Conservation (phyloP, 2,113 vertebrate genomes). For the Scalopus aquaticus region DNA sequence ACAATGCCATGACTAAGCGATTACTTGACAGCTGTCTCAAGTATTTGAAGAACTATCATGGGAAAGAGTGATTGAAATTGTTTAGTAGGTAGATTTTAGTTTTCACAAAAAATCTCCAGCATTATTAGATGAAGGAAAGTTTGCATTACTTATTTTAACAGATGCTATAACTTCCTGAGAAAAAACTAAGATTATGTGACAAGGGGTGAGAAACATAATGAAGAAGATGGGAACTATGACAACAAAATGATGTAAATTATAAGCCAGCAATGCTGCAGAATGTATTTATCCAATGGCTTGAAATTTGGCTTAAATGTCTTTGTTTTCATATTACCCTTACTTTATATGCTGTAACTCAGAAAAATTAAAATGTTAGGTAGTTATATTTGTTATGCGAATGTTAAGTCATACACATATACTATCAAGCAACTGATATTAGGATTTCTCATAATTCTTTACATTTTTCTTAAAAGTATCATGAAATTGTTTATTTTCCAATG, state of each 20-base stretch:
- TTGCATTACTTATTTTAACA: neutral
- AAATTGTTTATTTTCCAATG: neutral
- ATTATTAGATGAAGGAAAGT: neutral
- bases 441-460: neutral
- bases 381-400: neutral
- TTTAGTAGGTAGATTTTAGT: constrained; percentile 1
- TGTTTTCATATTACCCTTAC: neutral
- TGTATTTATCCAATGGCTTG: neutral
- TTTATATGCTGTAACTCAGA: too few species aligned
- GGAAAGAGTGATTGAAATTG: neutral
- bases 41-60: neutral
- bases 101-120: neutral
- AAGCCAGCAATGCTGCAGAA: neutral
- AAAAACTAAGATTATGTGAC: too few species aligned
- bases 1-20: neutral
- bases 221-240: too few species aligned
- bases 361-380: too few species aligned
- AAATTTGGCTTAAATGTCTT: neutral
- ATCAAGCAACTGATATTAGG: neutral
- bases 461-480: neutral
- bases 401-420: neutral
- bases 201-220: too few species aligned
- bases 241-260: too few species aligned
- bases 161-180: neutral
- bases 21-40: neutral